These are phyloP conservation scores for Episyrphus balteatus DNA, from an alignment of 1,140 invertebrate genomes.

Conservation along the genomic window DNA sequence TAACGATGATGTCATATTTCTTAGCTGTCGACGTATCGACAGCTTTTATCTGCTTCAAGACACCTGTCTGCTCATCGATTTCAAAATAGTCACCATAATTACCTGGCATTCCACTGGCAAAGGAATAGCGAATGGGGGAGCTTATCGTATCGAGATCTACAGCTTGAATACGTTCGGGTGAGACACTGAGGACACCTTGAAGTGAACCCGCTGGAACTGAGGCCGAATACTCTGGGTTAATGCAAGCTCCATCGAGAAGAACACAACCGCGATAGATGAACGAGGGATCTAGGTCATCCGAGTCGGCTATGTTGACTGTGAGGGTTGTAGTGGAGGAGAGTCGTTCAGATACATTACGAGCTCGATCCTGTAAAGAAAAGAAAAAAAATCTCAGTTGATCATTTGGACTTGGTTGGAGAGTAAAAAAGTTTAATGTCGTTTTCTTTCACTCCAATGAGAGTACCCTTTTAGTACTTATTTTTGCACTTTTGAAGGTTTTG, in stretches of 20 bases:
- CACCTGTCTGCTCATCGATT: slow-evolving; percentile 67
- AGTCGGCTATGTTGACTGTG: slow-evolving; percentile 74
- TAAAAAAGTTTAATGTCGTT: no score
- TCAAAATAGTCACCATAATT: slow-evolving; percentile 71
- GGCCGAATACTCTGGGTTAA: slow-evolving; percentile 69
- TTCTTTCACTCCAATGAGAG: no score
- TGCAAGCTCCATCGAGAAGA: slow-evolving; percentile 63
- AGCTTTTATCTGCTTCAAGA: slow-evolving; percentile 65
- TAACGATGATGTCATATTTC: slow-evolving; percentile 52
- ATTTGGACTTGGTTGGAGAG: no score
- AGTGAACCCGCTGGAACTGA: slow-evolving; percentile 70
- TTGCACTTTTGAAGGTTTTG: no score
- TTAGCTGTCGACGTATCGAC: slow-evolving; percentile 65
- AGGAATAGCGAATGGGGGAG: slow-evolving; percentile 66
- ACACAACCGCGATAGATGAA: slow-evolving; percentile 76
- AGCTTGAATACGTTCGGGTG: slow-evolving; percentile 80
- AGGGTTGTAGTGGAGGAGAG: slow-evolving; percentile 73
- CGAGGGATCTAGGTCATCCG: slow-evolving; percentile 79
- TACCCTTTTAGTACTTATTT: no score
- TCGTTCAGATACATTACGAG: slow-evolving; percentile 58
- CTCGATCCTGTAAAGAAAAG: slow-evolving; percentile 58
- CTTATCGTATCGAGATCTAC: slow-evolving; percentile 80
- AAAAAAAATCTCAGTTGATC: slow-evolving; percentile 1
- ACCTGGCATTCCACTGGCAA: slow-evolving; percentile 63
- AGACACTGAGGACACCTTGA: slow-evolving; percentile 66